phyloP scores from a whole-genome alignment of 2,113 vertebrate genomes.

The Alectura lathami region DNA sequence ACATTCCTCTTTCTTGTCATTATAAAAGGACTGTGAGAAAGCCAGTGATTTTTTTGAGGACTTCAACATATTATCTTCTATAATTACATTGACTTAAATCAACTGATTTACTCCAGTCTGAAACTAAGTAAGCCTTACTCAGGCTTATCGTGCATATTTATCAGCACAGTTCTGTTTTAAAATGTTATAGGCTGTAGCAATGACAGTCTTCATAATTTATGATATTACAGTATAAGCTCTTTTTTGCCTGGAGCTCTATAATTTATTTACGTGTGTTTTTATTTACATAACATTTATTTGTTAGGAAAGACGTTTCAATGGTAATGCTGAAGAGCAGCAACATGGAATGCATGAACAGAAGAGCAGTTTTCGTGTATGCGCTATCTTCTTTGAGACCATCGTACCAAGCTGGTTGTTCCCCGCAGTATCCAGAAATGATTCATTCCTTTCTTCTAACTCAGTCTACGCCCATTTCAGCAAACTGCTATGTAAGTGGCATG shows the following conservation, averaged over 20 bases:
- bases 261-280: slow-evolving; percentile 51
- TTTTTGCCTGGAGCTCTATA: slow-evolving; percentile 21
- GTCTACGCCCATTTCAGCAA: background rate
- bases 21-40: background rate
- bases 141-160: slow-evolving; percentile 22
- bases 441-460: background rate
- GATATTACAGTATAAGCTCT: slow-evolving; percentile 2
- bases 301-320: background rate
- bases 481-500: background rate
- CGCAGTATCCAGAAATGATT: background rate
- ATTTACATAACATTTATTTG: slow-evolving; percentile 42
- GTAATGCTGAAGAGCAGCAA: background rate
- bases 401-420: background rate
- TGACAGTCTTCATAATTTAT: slow-evolving; percentile 48
- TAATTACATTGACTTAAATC: slow-evolving; percentile 6
- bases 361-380: background rate
- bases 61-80: background rate
- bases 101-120: slow-evolving; percentile 14
- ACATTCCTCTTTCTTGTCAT: background rate
- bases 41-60: background rate
- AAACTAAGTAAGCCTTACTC: background rate
- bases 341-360: background rate
- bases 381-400: background rate
- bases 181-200: slow-evolving; percentile 29
- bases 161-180: slow-evolving; percentile 15